Base-by-base conservation (phyloP, 2,797 vertebrate species). In the Kryptopterus vitreolus region DNA sequence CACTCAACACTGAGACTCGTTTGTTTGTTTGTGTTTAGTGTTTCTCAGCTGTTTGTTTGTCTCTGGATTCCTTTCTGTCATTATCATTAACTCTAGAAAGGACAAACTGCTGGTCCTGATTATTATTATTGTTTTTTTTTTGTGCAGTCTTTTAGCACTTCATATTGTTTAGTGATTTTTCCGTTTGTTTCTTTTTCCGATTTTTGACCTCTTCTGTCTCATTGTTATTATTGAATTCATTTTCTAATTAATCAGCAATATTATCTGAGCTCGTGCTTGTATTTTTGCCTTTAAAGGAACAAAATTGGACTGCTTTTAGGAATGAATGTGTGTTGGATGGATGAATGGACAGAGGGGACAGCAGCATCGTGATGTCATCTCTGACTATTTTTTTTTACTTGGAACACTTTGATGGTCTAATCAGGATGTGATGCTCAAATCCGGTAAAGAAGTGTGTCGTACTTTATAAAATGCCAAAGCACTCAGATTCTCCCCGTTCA, bases 401-500 rank as follows among this genome's bases (percentile, higher is more conserved):
- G n/a, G 52, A 66, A 78, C 65, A 24, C 48, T 8, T 24, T 50
- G 20, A 75, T 26, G 48, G 69, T 73, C 73, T 66, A 66, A 46
- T 80, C 78, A 13, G 24, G 59, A 73, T 24, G 15, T 26, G 57
- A 38, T 38, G n/a, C n/a, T 79, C 9, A 20, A 52, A 65, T 29
- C 43, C 18, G 29, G 61, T 80, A 38, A 57, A 75, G 33, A 46
- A 74, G 58, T 33, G 70, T 74, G 79, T 74, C 10, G 38, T 81
- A 76, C 62, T 75, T 58, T 76, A 70, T 70, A 55, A 85, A 63
- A 85, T 76, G 81, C 81, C 84, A 85, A 85, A 85, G 81, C 80
- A 63, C 77, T 46, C 58, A 50, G 77, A 31, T 58, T 18, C n/a
- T 35, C 46, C 68, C 68, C 43, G 8, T 52, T 68, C 61, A 43